Percentiles rank a stretch among this genome's conserved stretches.
Conservation (phyloP, 2,113 vertebrate genomes). For the Orycteropus afer region DNA sequence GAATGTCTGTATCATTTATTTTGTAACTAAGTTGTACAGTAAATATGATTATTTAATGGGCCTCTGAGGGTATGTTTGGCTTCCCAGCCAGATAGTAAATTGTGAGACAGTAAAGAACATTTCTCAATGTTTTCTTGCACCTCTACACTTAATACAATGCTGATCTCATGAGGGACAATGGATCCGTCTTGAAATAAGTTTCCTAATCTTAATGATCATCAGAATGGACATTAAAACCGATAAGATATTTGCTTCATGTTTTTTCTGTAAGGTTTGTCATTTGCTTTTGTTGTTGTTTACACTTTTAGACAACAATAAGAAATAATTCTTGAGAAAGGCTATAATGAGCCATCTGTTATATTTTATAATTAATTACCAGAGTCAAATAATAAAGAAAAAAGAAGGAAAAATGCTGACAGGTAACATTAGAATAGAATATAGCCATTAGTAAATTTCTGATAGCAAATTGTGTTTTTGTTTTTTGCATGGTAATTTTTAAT, state of each 20-base stretch:
- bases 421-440: background rate
- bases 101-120: background rate
- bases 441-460: background rate
- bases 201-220: conserved; percentile 27
- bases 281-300: conserved; percentile 21
- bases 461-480: background rate
- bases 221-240: background rate
- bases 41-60: conserved; percentile 38
- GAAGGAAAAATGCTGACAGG: background rate
- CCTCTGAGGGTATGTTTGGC: background rate
- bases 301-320: background rate
- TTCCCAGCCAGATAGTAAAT: background rate
- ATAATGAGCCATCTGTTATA: background rate
- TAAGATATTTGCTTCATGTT: background rate
- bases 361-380: conserved; percentile 33
- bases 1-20: background rate
- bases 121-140: background rate
- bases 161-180: background rate
- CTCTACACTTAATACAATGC: background rate
- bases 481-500: background rate
- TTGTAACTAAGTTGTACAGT: background rate
- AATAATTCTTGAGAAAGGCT: conserved; percentile 31
- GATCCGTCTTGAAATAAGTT: background rate
- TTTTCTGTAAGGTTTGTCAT: background rate
- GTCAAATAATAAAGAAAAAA: background rate